Evolutionary conservation across 2,888 invertebrate genomes (phyloP), one percentile per base, ranked within the genome.

Genomic region (Callimorpha dominula): DNA sequence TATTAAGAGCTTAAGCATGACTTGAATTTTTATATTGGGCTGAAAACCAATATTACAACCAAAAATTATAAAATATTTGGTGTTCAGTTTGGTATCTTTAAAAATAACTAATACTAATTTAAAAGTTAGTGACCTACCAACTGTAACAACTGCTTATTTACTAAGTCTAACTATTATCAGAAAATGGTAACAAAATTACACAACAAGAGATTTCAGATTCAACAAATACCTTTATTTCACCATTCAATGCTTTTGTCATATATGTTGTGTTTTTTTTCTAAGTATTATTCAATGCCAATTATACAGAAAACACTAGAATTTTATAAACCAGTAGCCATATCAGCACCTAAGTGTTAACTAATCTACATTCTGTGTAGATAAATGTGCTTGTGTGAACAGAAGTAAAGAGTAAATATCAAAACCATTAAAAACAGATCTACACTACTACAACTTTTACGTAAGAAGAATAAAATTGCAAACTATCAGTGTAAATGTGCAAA

Each of bases 401-500:
- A 46, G 8, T 20, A 17, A 67, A n/a, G 20, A 54, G 4, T 43
- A 43, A 68, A 68, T 11, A 62, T 63, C 49, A 68, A 60, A 71
- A 64, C 6, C 14, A 70, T 17, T 49, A 17, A 50, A 57, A 12
- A 52, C 20, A 63, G 8, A 49, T 57, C 57, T 46, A 62, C 15
- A 49, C 42, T 43, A 42, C 5, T 12, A 50, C 11, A n/a, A 69
- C 46, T 50, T 7, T 4, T 63, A 42, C 7, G 0, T 46, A 66
- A 60, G 12, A 65, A 63, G 46, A 20, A 52, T 46, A 49, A 43
- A 74, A 60, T 50, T 40, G 64, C 31, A 31, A 57, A 64, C 42
- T 43, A 17, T 17, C 42, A 42, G 7, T 50, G 46, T 52, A 50
- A 62, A 64, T 63, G 82, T 85, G 81, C 73, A 75, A 76, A 68